Conservation (phyloP, 2,113 vertebrate species). For the Tyto alba region DNA sequence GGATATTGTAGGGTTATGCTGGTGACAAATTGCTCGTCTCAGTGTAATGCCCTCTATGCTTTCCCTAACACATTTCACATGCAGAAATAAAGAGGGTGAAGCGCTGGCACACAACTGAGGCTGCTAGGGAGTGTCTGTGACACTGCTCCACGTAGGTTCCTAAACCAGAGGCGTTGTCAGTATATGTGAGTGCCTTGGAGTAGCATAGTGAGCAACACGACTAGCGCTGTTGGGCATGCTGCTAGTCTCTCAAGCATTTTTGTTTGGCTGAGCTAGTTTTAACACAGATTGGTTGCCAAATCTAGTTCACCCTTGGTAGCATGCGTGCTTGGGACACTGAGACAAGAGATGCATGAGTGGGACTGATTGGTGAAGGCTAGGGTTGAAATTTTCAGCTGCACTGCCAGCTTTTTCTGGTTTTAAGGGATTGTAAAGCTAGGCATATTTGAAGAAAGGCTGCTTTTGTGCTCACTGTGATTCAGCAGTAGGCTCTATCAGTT, state of each 20-base stretch:
- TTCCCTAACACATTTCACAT: not conserved
- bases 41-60: not conserved
- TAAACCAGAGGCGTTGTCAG: not conserved
- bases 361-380: not conserved
- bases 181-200: not conserved
- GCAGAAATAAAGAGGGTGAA: not conserved
- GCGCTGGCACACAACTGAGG: not conserved
- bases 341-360: not conserved
- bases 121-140: not conserved
- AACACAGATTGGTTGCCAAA: not conserved
- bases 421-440: not conserved
- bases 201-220: not conserved
- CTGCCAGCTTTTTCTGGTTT: not conserved
- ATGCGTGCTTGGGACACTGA: rapidly evolving
- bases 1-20: not conserved
- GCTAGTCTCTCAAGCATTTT: not conserved
- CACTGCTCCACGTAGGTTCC: not conserved
- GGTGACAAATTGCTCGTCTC: not conserved
- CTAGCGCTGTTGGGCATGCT: not conserved
- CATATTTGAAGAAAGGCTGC: not conserved
- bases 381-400: not conserved
- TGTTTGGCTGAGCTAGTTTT: not conserved
- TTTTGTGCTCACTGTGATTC: constrained; percentile 10
- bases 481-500: not conserved
- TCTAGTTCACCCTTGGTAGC: not conserved